Evolutionary conservation across 2,888 invertebrate genomes (phyloP).

Genomic region (Catocala nupta): DNA sequence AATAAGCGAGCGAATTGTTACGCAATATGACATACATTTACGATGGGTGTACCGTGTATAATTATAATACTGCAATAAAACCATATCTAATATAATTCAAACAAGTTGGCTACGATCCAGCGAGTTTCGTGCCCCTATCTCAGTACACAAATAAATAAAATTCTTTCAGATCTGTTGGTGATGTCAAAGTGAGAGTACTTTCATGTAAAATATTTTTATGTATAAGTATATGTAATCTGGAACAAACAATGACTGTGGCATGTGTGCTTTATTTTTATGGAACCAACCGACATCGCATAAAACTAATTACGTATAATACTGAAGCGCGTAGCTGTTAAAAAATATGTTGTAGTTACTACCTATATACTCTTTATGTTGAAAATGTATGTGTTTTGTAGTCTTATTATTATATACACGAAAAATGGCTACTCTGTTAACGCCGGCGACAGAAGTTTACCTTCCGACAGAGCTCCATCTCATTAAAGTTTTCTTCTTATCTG

Average conservation of each 20-base stretch:
- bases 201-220: neutral
- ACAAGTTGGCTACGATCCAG: constrained; percentile 47
- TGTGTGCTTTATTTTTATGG: too few relatives aligned
- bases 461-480: neutral
- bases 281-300: too few relatives aligned
- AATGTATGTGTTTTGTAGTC: too few relatives aligned
- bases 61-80: constrained; percentile 45
- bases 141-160: constrained; percentile 40
- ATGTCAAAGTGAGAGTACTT: constrained; percentile 7
- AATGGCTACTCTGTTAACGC: too few relatives aligned
- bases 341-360: too few relatives aligned
- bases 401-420: too few relatives aligned
- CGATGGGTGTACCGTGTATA: constrained; percentile 28
- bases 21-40: constrained; percentile 18
- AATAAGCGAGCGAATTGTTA: constrained; percentile 17
- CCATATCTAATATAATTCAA: constrained; percentile 40
- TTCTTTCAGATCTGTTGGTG: constrained; percentile 29
- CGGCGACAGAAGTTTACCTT: constrained; percentile 9
- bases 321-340: too few relatives aligned
- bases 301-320: too few relatives aligned
- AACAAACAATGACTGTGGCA: constrained; percentile 6
- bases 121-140: constrained; percentile 24
- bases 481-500: constrained; percentile 34
- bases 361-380: too few relatives aligned
- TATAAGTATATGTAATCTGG: neutral